Base-by-base conservation (phyloP, 2,888 invertebrate genomes). In the Euplagia quadripunctaria region DNA sequence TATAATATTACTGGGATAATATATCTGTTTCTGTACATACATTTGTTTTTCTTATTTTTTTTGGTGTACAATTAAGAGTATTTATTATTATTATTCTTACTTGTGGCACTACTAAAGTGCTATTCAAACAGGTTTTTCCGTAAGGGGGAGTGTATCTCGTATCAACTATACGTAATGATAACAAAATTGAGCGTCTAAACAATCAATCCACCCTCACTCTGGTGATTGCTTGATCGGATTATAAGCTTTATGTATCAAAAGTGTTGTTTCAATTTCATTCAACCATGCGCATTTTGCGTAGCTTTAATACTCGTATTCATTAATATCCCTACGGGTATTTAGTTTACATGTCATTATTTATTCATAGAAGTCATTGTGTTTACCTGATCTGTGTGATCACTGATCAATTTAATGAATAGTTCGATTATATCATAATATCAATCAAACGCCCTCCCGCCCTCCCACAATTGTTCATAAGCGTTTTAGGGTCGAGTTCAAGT, bases 351-450 rank as follows among this genome's bases (percentile, higher is more conserved):
- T 46, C 61, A 61, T 49, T 58, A 61, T 69, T 31, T 61, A 69
- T 69, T 69, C 69, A 69, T 69, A 61, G 46, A 68, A 69, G 61
- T 69, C 58, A 31, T 31, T 41, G 31, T 68, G 61, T 46, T 31
- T 49, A 61, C 14, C 61, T 46, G 46, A 46, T 58, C 69, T 31
- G 11, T 46, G 31, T 31, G 31, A 31, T 31, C 31, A 31, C 31
- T 31, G 61, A 69, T 46, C 69, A 61, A 61, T 43, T 58, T 49
- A 46, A 69, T 69, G 49, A 61, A 49, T 61, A 46, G 31, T 69
- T 46, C 46, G 49, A 61, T 41, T 49, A 69, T 31, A 69, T 61
- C 46, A 61, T 46, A 61, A 49, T 49, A 61, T 58, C 61, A 61
- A 69, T 61, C 16, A 11, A 46, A 17, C 9, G 49, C 46, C 14